Base-by-base conservation (phyloP, 2,888 invertebrate species). In the Ormia ochracea region DNA sequence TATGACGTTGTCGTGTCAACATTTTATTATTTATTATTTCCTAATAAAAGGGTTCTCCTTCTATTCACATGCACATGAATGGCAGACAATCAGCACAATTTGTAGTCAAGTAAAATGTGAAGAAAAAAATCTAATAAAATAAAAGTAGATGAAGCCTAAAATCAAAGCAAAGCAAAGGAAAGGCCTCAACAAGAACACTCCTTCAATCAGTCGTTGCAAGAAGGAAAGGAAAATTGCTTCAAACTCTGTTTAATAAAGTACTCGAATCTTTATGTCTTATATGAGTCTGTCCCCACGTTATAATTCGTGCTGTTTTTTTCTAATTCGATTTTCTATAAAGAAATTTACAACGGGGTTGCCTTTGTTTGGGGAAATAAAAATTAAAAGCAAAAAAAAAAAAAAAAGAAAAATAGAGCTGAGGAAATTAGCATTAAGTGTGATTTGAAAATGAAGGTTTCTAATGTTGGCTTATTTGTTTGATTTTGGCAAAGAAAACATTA, bases 1-100 rank as follows among this genome's bases (percentile, higher is more conserved):
- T 87, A 88, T 86, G 87, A 88, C 87, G 87, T 86, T 85, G 87
- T 86, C 88, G 85, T 88, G 87, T 87, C 88, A 87, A 85, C 86
- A 84, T 88, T 87, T 84, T 85, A 86, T 87, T 87, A 86, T 87
- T 87, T 88, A 87, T 87, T 85, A 84, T 87, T 84, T 80, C 81
- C 82, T 82, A 82, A 83, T 82, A 85, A 87, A 86, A 86, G 88
- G 87, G 85, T 85, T 87, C 80, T 79, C 72, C 72, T 73, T 56
- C 79, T 70, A 74, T 70, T 26, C 74, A 56, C 69, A 56, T 63
- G 69, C 38, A 69, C 56, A 69, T 54, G 36, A 70, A 56, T n/a
- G 31, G 52, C 17, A 65, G 21, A 41, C 58, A 41, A 72, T 72
- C 61, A 52, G 52, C 38, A 41, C 70, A 79, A 75, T 69, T 74